These are phyloP conservation scores for Drosophila leontia DNA, from an alignment of 1,140 invertebrate species.

Conservation along the genomic window DNA sequence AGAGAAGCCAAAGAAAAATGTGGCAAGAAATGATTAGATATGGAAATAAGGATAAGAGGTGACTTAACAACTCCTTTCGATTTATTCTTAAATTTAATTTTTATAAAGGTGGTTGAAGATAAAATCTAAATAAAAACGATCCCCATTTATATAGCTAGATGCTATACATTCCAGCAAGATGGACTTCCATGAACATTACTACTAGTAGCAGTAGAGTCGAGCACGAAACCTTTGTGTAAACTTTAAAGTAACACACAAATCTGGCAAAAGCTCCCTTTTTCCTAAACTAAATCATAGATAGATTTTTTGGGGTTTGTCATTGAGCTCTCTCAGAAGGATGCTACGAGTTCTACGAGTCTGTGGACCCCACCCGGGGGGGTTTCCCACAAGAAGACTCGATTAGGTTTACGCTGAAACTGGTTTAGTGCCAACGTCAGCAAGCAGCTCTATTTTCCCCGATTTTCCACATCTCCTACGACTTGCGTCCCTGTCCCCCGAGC, in stretches of 20 bases:
- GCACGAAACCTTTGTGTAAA: neutral
- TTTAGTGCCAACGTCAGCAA: constrained; percentile 36
- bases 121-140: neutral
- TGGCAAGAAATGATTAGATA: no score
- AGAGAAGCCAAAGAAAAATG: neutral
- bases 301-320: neutral
- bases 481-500: constrained; percentile 2
- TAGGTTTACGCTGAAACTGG: constrained; percentile 21
- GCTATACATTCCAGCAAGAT: neutral
- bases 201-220: neutral
- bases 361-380: constrained; percentile 7
- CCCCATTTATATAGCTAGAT: neutral
- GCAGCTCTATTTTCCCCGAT: constrained; percentile 14
- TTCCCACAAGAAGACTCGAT: constrained; percentile 14
- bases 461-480: neutral
- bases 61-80: neutral
- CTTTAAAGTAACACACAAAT: neutral
- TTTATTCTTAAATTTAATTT: neutral
- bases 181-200: no score
- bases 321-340: constrained; percentile 10
- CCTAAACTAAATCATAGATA: neutral
- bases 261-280: constrained; percentile 1
- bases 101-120: no score
- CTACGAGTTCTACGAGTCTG: constrained; percentile 16
- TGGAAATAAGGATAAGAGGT: neutral